A percentile compares a stretch with the other conserved stretches of the same genome.
Conservation (phyloP, 2,113 vertebrate genomes). For the Hyaena hyaena region DNA sequence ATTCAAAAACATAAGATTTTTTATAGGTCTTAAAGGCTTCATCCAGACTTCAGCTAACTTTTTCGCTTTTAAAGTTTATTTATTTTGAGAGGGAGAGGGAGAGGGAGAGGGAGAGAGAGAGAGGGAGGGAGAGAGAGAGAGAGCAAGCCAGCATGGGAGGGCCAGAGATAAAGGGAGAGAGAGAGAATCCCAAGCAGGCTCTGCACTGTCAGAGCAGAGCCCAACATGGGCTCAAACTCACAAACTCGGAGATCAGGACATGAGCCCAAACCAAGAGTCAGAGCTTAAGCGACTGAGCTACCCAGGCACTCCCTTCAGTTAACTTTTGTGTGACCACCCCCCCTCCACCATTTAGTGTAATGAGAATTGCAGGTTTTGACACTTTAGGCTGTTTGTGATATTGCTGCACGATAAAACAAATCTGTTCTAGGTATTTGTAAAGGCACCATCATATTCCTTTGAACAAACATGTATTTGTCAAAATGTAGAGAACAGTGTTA, state of each 20-base stretch:
- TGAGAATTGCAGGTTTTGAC: not conserved
- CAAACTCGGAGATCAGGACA: too few relatives aligned
- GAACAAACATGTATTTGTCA: constrained; percentile 74
- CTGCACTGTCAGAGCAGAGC: too few relatives aligned
- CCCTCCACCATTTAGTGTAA: constrained; percentile 35
- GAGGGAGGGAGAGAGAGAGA: too few relatives aligned
- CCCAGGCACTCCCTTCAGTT: not conserved
- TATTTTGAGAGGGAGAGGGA: too few relatives aligned
- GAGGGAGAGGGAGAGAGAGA: too few relatives aligned
- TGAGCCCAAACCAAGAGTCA: too few relatives aligned
- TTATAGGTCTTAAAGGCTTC: constrained; percentile 38
- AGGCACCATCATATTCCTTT: constrained; percentile 66
- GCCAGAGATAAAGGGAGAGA: too few relatives aligned
- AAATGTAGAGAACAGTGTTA: constrained; percentile 62
- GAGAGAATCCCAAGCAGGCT: too few relatives aligned
- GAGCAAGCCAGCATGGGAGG: too few relatives aligned
- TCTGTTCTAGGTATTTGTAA: constrained; percentile 54
- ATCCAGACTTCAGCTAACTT: constrained; percentile 52
- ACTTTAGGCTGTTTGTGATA: constrained; percentile 59
- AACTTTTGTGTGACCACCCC: constrained; percentile 60
- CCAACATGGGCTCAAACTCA: too few relatives aligned
- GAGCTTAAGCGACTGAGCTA: too few relatives aligned
- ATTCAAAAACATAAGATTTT: constrained; percentile 36
- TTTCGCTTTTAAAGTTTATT: not conserved
- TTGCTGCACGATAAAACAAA: constrained; percentile 6